These are phyloP conservation scores for Helicoverpa zea DNA, from an alignment of 1,140 invertebrate genomes.

Conservation along the genomic window DNA sequence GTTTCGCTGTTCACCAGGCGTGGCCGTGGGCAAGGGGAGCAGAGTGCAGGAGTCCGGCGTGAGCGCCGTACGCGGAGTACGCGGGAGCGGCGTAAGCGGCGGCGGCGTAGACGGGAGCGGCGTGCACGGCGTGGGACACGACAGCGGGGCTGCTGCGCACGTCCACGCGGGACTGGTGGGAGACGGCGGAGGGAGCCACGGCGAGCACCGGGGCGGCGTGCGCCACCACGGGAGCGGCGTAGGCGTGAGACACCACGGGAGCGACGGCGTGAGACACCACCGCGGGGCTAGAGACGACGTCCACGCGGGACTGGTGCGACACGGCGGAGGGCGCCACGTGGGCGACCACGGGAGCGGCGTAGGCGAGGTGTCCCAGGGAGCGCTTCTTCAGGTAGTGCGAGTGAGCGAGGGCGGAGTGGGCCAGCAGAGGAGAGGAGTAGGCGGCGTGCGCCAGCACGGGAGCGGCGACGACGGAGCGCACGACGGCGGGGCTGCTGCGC, in stretches of 20 bases:
- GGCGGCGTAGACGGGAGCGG: conserved; percentile 57
- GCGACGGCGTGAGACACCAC: conserved; percentile 65
- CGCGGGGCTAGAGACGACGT: conserved; percentile 69
- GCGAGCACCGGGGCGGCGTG: too few relatives aligned
- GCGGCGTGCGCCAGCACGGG: conserved; percentile 60
- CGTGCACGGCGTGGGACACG: conserved; percentile 57
- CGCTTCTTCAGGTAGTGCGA: conserved; percentile 64
- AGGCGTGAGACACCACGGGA: conserved; percentile 60
- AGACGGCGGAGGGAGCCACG: conserved; percentile 68
- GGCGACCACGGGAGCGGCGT: conserved; percentile 59
- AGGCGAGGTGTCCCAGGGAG: conserved; percentile 59
- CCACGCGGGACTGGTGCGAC: conserved; percentile 72
- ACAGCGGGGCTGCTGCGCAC: conserved; percentile 72
- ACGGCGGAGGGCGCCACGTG: conserved; percentile 64
- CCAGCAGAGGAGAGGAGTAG: conserved; percentile 50
- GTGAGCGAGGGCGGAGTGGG: conserved; percentile 51
- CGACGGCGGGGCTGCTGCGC: conserved; percentile 59
- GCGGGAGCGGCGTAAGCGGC: conserved; percentile 61
- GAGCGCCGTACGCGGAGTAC: conserved; percentile 58
- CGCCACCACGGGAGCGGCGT: conserved; percentile 59
- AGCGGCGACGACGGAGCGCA: conserved; percentile 53
- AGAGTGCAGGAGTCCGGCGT: conserved; percentile 59
- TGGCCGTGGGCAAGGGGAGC: conserved; percentile 58
- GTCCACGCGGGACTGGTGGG: conserved; percentile 79
- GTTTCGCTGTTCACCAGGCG: conserved; percentile 69